Base-by-base conservation (phyloP, 1,140 invertebrate genomes). In the Drosophila melanica region DNA sequence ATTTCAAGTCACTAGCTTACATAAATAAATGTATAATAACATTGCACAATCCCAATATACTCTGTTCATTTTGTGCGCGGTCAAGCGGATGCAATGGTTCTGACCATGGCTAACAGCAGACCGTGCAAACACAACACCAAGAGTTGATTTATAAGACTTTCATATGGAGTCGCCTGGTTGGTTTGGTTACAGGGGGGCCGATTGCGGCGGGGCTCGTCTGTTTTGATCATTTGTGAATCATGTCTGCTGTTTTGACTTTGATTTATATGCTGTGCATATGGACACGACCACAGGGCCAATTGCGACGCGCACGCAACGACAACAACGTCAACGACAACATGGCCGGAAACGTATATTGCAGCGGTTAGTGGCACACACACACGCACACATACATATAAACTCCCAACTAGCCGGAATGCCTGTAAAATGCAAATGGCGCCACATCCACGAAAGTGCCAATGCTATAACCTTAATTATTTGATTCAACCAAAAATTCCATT, bases 191-290 rank as follows among this genome's bases (percentile, higher is more conserved):
- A 23, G 5, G 10, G 14, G 55, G 8, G 12, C 4, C 6, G 27
- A 27, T 27, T 27, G 11, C 23, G 18, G n/a, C 27, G 14, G 10
- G 14, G 37, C 65, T 66, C 74, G 66, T 62, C 74, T 75, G 72
- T 82, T 89, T 80, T 79, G 74, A 89, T 87, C 85, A 82, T 87
- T 87, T 89, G 84, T 80, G 85, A 89, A 89, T 89, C 85, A 89
- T 87, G 82, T 81, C 74, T 63, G 75, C 78, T 76, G 77, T 80
- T 81, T 65, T 80, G 85, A 87, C 85, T 82, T 89, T 89, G 85
- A 89, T 89, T 89, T 85, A 85, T 85, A 75, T 69, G 77, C 77
- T 64, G 70, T 76, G 70, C 78, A 81, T 84, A 86, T 80, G 75
- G 57, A 74, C 35, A 48, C 54, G 58, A 50, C 45, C 75, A 54